Percentiles rank a stretch among this genome's conserved stretches.
phyloP scores from a whole-genome alignment of 2,113 vertebrate species.

The Apodemus sylvaticus region DNA sequence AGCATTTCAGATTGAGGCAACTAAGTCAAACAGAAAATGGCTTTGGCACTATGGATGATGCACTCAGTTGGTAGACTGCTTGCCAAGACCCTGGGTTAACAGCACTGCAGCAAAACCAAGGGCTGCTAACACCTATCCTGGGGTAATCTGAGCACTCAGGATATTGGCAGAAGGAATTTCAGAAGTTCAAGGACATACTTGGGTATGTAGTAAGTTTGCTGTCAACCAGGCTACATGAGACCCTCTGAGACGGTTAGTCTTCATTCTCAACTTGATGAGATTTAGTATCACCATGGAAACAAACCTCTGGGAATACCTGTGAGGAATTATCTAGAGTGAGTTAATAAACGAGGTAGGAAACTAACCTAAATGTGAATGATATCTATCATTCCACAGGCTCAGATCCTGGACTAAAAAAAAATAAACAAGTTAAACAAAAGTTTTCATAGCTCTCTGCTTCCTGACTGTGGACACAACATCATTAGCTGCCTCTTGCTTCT shows the following conservation, averaged over 20 bases:
- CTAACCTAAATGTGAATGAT: not conserved
- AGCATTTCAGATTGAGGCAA: not conserved
- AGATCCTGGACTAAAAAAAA: not conserved
- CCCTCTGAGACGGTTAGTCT: not conserved
- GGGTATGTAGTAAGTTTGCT: not conserved
- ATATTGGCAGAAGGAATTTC: not conserved
- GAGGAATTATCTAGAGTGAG: not conserved
- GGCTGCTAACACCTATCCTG: not conserved
- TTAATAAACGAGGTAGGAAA: not conserved
- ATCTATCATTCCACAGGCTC: not conserved
- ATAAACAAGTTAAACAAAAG: not conserved
- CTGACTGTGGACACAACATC: not conserved
- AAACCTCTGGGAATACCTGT: not conserved
- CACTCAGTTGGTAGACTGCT: not conserved
- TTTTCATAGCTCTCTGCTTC: not conserved
- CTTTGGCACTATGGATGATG: not conserved
- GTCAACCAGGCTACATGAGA: not conserved
- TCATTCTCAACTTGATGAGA: not conserved
- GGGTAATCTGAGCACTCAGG: not conserved
- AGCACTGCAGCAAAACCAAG: not conserved
- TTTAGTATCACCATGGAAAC: not conserved
- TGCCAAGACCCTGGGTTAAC: not conserved
- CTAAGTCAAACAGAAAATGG: conserved; percentile 41
- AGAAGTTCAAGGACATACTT: not conserved
- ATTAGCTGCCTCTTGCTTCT: not conserved